Evolutionary conservation across 2,797 vertebrate genomes (phyloP).

Genomic region (Garrulus glandarius): DNA sequence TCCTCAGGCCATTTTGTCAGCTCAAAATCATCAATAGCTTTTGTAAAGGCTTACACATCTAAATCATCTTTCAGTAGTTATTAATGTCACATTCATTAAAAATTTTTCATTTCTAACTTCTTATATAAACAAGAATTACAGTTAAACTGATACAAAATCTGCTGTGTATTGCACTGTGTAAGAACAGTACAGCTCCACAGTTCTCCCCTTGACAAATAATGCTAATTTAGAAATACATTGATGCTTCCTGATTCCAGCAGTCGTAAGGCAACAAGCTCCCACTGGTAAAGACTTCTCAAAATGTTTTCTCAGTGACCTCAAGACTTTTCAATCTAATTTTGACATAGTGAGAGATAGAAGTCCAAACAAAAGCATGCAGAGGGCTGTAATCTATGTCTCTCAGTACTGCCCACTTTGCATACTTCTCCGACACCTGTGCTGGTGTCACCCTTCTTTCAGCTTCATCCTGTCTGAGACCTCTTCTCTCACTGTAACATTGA

Average conservation of each 20-base stretch:
- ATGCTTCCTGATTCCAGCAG: neutral
- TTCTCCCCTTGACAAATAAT: neutral
- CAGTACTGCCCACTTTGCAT: neutral
- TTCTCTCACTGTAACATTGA: neutral
- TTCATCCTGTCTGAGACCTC: neutral
- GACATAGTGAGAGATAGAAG: neutral
- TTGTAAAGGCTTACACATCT: neutral
- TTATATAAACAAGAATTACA: neutral
- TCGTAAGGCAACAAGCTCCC: neutral
- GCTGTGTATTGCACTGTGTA: neutral
- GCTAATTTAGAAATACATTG: neutral
- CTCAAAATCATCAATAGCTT: neutral
- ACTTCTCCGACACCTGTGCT: neutral
- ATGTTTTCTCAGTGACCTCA: neutral
- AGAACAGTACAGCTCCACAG: neutral
- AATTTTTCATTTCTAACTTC: neutral
- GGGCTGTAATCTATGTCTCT: neutral
- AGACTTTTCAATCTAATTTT: neutral
- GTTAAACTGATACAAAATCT: neutral
- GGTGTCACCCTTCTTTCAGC: neutral
- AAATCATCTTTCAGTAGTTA: neutral
- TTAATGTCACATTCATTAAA: neutral
- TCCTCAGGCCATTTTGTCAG: neutral
- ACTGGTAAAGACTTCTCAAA: neutral
- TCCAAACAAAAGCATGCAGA: neutral